Evolutionary conservation across 2,888 invertebrate species (phyloP).

Genomic region (Drosophila niveifrons): DNA sequence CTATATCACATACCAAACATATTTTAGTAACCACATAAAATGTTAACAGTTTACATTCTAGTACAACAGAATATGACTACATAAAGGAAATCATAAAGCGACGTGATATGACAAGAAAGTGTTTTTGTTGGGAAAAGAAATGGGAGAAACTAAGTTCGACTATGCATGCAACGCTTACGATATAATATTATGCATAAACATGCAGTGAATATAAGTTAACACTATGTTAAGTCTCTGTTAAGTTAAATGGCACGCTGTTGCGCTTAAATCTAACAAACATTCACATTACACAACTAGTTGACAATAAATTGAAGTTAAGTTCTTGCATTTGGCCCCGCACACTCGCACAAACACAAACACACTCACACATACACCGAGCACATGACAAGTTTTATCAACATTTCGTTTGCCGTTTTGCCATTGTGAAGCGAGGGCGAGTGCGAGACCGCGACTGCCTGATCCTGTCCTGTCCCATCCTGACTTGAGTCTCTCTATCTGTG

Average conservation of each 20-base stretch:
- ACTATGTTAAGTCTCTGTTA: slow-evolving; percentile 38
- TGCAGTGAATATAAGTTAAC: slow-evolving; percentile 17
- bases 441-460: slow-evolving; percentile 49
- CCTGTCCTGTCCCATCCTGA: slow-evolving; percentile 41
- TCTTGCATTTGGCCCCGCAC: slow-evolving; percentile 38
- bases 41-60: slow-evolving; percentile 26
- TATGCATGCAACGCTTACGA: slow-evolving; percentile 19
- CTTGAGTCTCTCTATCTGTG: slow-evolving; percentile 39
- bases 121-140: slow-evolving; percentile 14
- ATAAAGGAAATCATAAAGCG: slow-evolving; percentile 68
- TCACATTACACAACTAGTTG: slow-evolving; percentile 31
- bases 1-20: slow-evolving; percentile 86
- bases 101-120: slow-evolving; percentile 62
- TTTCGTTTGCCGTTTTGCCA: slow-evolving; percentile 50
- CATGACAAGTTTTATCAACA: slow-evolving; percentile 61
- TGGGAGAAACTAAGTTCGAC: slow-evolving; percentile 14
- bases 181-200: slow-evolving; percentile 40
- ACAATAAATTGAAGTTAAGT: slow-evolving; percentile 37
- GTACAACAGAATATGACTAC: slow-evolving; percentile 26
- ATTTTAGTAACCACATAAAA: slow-evolving; percentile 46
- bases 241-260: slow-evolving; percentile 18
- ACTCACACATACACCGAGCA: slow-evolving; percentile 17
- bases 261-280: slow-evolving; percentile 12
- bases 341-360: background rate
- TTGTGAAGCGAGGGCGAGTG: slow-evolving; percentile 28